Evolutionary conservation across 2,888 invertebrate genomes (phyloP).

Genomic region (Sarcophaga caerulescens): DNA sequence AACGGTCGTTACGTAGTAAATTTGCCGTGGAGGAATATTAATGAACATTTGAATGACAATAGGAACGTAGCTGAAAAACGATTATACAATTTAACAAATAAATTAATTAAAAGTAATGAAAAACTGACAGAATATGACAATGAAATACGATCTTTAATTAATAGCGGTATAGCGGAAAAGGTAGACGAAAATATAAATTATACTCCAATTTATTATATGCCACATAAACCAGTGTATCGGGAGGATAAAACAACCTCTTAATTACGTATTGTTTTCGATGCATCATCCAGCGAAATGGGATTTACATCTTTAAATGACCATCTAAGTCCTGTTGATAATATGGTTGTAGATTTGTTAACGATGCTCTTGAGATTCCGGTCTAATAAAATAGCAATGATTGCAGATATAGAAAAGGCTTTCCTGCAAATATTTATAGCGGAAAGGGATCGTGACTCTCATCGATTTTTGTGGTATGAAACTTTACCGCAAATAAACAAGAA

Average conservation of each 20-base stretch:
- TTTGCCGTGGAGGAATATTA: conserved; percentile 14
- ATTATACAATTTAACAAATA: conserved; percentile 26
- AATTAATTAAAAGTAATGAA: conserved; percentile 37
- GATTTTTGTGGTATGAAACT: conserved; percentile 63
- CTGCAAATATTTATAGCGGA: too few species aligned
- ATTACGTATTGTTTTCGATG: conserved; percentile 54
- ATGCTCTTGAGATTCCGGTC: conserved; percentile 6
- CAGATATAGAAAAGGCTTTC: conserved; percentile 18
- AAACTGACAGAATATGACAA: conserved; percentile 49
- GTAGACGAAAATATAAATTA: not conserved
- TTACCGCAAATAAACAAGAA: too few species aligned
- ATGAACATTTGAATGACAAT: conserved; percentile 39
- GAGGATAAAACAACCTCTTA: conserved; percentile 56
- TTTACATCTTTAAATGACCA: conserved; percentile 56
- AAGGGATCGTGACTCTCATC: conserved; percentile 51
- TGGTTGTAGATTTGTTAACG: conserved; percentile 20
- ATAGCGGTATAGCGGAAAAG: not conserved
- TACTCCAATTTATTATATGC: conserved; percentile 45
- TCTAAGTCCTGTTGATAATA: conserved; percentile 56
- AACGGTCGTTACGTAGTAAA: too few species aligned
- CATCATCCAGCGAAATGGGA: conserved; percentile 56
- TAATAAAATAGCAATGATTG: conserved; percentile 13
- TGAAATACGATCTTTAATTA: conserved; percentile 34
- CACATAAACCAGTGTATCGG: conserved; percentile 54
- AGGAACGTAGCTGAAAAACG: conserved; percentile 18